These are phyloP conservation scores for Triops cancriformis DNA, from an alignment of 1,140 invertebrate genomes.

Conservation along the genomic window DNA sequence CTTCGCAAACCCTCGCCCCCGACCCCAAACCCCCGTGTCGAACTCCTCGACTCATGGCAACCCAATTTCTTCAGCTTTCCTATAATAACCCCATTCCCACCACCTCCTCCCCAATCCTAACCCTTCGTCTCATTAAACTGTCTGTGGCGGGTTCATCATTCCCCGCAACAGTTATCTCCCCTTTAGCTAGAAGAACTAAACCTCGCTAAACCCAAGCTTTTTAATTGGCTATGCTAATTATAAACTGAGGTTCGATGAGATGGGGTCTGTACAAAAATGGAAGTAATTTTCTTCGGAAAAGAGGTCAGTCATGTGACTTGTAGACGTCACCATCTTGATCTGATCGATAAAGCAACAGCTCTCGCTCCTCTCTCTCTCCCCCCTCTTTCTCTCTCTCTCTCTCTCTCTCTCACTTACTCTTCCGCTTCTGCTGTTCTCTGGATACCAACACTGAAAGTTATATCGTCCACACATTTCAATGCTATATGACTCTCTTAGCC, in stretches of 20 bases:
- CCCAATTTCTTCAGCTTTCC: background rate
- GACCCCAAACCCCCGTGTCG: background rate
- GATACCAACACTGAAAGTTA: background rate
- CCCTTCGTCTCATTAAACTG: background rate
- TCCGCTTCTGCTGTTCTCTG: background rate
- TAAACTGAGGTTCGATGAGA: background rate
- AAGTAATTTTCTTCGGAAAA: background rate
- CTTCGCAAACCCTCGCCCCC: background rate
- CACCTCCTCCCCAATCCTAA: background rate
- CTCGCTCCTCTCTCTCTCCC: background rate
- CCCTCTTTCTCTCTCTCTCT: background rate
- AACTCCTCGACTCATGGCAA: background rate
- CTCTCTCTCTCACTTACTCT: background rate
- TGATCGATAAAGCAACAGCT: constrained; percentile 13
- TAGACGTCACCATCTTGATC: background rate
- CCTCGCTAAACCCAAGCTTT: background rate
- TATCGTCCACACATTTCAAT: too few species aligned
- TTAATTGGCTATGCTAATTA: background rate
- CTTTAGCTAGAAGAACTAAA: background rate
- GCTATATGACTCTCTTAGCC: too few species aligned
- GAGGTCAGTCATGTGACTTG: constrained; percentile 7
- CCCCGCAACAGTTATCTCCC: background rate
- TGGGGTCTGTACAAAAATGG: background rate
- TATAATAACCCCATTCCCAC: background rate
- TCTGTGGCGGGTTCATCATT: background rate